phyloP scores from a whole-genome alignment of 1,140 invertebrate genomes.

The Tetramorium simillimum region DNA sequence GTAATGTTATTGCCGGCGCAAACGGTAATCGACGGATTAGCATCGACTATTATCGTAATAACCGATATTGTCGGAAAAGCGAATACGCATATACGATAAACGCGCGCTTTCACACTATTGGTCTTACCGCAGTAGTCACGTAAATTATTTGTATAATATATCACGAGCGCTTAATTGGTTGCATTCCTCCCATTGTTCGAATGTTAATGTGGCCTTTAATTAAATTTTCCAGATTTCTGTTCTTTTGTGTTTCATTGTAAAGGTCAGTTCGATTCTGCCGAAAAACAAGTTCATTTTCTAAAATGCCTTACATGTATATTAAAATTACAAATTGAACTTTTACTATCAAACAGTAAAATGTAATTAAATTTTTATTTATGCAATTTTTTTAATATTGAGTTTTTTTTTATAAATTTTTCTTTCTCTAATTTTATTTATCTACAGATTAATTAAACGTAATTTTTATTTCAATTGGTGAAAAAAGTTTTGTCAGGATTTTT shows the following conservation, averaged over 20 bases:
- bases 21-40: conserved; percentile 75
- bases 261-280: not conserved
- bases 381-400: not conserved
- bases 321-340: not conserved
- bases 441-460: not conserved
- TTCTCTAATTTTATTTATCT: not conserved
- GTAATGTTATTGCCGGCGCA: conserved; percentile 72
- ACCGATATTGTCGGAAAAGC: conserved; percentile 61
- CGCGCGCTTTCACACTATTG: conserved; percentile 9
- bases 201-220: not conserved
- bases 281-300: not conserved
- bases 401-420: not conserved
- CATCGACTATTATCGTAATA: conserved; percentile 70
- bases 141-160: conserved; percentile 28
- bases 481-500: not conserved
- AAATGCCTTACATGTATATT: not conserved
- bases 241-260: not conserved
- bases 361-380: not conserved
- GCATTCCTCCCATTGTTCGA: not conserved
- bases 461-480: not conserved
- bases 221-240: not conserved
- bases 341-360: not conserved
- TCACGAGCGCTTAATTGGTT: conserved; percentile 2
- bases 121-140: not conserved
- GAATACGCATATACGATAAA: conserved; percentile 18